These are phyloP conservation scores for Napeogenes inachia DNA, from an alignment of 2,888 invertebrate species.

Conservation along the genomic window DNA sequence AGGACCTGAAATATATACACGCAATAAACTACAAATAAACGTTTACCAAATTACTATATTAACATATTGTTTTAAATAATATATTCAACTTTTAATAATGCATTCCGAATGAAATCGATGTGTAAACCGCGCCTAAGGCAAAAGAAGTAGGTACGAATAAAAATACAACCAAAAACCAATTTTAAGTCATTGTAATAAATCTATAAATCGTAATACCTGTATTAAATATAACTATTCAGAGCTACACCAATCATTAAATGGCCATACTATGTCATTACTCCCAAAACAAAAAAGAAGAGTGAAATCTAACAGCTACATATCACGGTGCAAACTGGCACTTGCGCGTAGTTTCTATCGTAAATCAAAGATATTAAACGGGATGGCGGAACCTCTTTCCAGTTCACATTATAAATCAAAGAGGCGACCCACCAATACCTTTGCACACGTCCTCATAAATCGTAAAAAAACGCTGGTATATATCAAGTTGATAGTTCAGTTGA, in stretches of 20 bases:
- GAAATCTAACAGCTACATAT: conserved; percentile 73
- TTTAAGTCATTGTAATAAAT: conserved; percentile 7
- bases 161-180: not conserved
- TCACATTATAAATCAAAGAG: conserved; percentile 74
- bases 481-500: conserved; percentile 27
- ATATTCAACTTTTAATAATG: conserved; percentile 8
- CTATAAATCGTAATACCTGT: conserved; percentile 12
- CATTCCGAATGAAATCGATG: conserved; percentile 48
- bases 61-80: conserved; percentile 16
- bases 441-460: conserved; percentile 63
- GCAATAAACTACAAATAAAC: no score
- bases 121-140: conserved; percentile 62
- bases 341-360: conserved; percentile 75
- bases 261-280: conserved; percentile 72
- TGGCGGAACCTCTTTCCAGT: conserved; percentile 76
- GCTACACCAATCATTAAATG: conserved; percentile 64
- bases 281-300: conserved; percentile 64
- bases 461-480: conserved; percentile 41
- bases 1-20: no score
- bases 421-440: conserved; percentile 68
- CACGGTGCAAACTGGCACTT: conserved; percentile 71
- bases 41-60: conserved; percentile 10
- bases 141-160: conserved; percentile 8
- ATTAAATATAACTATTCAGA: conserved; percentile 22
- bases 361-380: conserved; percentile 77